Conservation (phyloP, 2,888 invertebrate genomes). For the Eupithecia exiguata region DNA sequence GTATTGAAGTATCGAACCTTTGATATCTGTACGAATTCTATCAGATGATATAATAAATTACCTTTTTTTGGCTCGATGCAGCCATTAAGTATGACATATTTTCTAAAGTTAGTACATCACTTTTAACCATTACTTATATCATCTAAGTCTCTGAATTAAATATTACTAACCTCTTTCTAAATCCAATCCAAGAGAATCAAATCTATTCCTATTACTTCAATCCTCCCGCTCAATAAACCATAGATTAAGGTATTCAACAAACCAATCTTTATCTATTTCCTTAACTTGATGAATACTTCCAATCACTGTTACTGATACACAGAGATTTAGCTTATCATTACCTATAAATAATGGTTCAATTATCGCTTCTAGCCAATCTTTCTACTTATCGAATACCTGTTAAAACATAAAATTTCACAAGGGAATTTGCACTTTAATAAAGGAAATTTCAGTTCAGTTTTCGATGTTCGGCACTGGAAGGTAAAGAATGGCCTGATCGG, state of each 20-base stretch:
- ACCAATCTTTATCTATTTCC: conserved; percentile 40
- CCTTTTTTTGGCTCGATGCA: neutral
- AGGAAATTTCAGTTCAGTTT: conserved; percentile 46
- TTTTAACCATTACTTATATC: neutral
- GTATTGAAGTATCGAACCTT: conserved; percentile 60
- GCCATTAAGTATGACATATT: neutral
- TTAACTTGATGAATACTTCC: conserved; percentile 42
- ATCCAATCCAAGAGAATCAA: conserved; percentile 2
- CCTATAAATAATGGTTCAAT: conserved; percentile 71
- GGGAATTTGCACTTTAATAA: conserved; percentile 48
- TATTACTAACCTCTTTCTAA: neutral
- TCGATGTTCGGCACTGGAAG: conserved; percentile 45
- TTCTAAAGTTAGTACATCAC: neutral
- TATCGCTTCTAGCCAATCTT: conserved; percentile 64
- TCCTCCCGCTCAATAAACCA: conserved; percentile 15
- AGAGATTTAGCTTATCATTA: conserved; percentile 55
- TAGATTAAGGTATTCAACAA: conserved; percentile 12
- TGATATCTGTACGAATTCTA: conserved; percentile 34
- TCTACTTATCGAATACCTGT: conserved; percentile 64
- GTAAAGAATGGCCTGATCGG: conserved; percentile 67
- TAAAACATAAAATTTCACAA: conserved; percentile 33
- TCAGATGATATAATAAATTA: neutral
- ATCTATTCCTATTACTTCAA: conserved; percentile 15
- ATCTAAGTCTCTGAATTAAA: neutral
- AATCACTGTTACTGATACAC: conserved; percentile 42